A percentile compares a stretch with the other conserved stretches of the same genome.
Evolutionary conservation across 1,140 invertebrate genomes (phyloP).

Genomic region (Drosophila fuyamai): DNA sequence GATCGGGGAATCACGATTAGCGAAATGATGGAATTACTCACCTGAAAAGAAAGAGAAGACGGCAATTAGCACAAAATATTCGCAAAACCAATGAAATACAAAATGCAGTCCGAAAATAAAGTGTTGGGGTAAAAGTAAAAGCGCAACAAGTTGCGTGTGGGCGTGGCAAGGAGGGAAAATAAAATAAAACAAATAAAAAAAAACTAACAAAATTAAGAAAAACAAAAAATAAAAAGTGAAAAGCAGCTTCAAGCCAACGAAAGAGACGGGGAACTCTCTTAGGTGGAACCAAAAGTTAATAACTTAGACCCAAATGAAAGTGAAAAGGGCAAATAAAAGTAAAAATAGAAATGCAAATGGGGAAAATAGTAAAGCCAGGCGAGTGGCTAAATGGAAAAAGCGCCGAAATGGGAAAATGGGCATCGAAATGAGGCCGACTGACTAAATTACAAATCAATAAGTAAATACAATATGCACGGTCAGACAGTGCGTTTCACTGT

Average conservation of each 20-base stretch:
- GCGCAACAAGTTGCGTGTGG: conserved; percentile 46
- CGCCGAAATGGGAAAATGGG: conserved; percentile 13
- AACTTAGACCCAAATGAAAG: conserved; percentile 61
- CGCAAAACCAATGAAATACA: conserved; percentile 4
- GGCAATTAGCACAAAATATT: conserved; percentile 33
- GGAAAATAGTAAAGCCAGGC: conserved; percentile 15
- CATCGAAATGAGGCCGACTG: conserved; percentile 45
- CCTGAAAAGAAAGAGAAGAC: conserved; percentile 29
- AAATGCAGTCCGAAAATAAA: conserved; percentile 26
- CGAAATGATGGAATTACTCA: conserved; percentile 29
- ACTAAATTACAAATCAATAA: conserved; percentile 73
- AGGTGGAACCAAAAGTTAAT: conserved; percentile 53
- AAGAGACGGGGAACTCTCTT: conserved; percentile 27
- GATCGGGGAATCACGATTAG: conserved; percentile 28
- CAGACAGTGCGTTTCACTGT: conserved; percentile 16
- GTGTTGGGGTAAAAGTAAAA: conserved; percentile 43
- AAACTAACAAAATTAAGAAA: conserved; percentile 3
- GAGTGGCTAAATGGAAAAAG: conserved; percentile 28
- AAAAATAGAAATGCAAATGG: conserved; percentile 56
- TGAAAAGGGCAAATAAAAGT: conserved; percentile 63
- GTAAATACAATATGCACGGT: conserved; percentile 44
- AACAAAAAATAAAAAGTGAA: conserved; percentile 32
- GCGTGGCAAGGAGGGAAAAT: conserved; percentile 38
- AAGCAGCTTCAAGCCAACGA: conserved; percentile 24
- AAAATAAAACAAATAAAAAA: conserved; percentile 3